These are phyloP conservation scores for Sinosuthora webbiana DNA, from an alignment of 2,113 vertebrate species.

Conservation along the genomic window DNA sequence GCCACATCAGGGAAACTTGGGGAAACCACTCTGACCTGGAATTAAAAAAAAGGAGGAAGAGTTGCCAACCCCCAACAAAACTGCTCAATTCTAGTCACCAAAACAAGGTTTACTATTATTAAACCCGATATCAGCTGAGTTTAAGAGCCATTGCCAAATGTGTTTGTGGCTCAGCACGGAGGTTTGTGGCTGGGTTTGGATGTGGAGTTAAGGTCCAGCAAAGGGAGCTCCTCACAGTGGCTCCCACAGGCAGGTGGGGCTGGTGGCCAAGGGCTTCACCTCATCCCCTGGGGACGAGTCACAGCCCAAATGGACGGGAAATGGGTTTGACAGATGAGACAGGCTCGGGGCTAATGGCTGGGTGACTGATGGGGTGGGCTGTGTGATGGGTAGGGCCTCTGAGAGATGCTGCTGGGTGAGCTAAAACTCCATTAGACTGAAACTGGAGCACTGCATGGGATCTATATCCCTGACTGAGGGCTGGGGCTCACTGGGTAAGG, in stretches of 20 bases:
- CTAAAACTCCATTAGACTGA: not conserved
- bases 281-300: accelerated
- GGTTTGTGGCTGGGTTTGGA: not conserved
- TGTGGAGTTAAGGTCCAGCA: not conserved
- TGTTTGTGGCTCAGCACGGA: not conserved
- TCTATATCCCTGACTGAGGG: not conserved
- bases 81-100: not conserved
- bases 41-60: not conserved
- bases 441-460: not conserved
- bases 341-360: not conserved
- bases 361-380: not conserved
- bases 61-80: not conserved
- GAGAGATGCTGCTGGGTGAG: not conserved
- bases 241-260: not conserved
- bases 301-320: not conserved
- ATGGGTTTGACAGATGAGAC: not conserved
- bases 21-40: not conserved
- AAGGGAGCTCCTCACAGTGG: not conserved
- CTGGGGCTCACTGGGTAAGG: not conserved
- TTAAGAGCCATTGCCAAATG: not conserved
- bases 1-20: not conserved
- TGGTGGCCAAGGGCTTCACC: not conserved
- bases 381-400: accelerated
- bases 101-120: not conserved
- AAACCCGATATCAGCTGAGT: not conserved